Conservation (phyloP, 2,888 invertebrate species). For the Plebejus melissa region DNA sequence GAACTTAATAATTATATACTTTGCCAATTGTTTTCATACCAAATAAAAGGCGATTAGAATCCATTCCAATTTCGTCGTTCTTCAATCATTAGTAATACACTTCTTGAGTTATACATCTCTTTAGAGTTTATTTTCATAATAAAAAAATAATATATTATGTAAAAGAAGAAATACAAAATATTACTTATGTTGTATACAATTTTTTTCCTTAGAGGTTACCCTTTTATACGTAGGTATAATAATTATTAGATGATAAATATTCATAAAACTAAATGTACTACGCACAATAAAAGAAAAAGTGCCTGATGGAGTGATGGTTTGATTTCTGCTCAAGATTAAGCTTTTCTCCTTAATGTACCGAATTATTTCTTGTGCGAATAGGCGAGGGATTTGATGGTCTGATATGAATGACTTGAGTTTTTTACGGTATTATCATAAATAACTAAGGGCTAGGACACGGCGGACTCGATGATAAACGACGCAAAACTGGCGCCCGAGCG, state of each 20-base stretch:
- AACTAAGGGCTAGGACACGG: constrained; percentile 59
- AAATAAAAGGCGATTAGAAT: no score
- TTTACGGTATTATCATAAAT: constrained; percentile 57
- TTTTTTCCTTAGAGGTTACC: neutral
- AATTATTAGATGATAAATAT: neutral
- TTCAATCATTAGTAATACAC: no score
- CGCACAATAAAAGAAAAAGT: constrained; percentile 7
- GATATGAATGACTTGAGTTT: constrained; percentile 49
- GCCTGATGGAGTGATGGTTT: constrained; percentile 4
- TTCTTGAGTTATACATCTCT: no score
- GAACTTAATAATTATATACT: no score
- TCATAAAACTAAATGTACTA: neutral
- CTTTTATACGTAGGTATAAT: neutral
- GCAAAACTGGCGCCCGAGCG: constrained; percentile 63
- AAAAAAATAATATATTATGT: neutral
- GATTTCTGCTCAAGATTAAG: constrained; percentile 17
- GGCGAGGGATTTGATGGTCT: constrained; percentile 37
- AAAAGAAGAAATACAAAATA: no score
- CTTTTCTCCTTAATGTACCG: constrained; percentile 1
- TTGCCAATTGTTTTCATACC: no score
- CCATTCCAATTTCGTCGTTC: no score
- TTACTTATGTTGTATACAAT: no score
- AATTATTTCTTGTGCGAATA: constrained; percentile 22
- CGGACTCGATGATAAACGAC: constrained; percentile 72
- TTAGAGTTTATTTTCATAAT: neutral